A percentile compares a stretch with the other conserved stretches of the same genome.
These are phyloP conservation scores for Cyrtonyx montezumae DNA, from an alignment of 2,113 vertebrate species.

Conservation along the genomic window DNA sequence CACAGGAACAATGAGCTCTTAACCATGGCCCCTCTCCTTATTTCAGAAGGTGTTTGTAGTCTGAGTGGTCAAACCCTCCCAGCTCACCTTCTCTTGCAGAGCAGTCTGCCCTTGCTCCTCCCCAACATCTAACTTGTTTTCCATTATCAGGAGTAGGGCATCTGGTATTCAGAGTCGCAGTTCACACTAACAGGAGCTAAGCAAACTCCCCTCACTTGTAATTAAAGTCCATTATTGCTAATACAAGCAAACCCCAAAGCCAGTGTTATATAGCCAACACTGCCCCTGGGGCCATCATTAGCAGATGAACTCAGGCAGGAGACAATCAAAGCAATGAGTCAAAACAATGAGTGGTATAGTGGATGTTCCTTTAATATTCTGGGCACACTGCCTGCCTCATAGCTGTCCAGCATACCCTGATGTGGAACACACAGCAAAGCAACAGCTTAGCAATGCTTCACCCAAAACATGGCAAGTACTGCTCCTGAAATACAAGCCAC, in stretches of 20 bases:
- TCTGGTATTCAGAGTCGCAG: not conserved
- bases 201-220: accelerated
- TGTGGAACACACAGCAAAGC: not conserved
- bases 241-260: not conserved
- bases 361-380: not conserved
- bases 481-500: not conserved
- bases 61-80: not conserved
- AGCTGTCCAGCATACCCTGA: not conserved
- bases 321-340: not conserved
- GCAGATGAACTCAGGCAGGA: not conserved
- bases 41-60: not conserved
- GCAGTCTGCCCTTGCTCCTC: not conserved
- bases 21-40: not conserved
- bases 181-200: not conserved
- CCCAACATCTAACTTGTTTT: not conserved
- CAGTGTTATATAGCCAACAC: not conserved
- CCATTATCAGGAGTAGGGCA: not conserved
- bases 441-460: not conserved
- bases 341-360: not conserved
- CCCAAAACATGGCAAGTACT: not conserved
- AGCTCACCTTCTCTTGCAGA: not conserved
- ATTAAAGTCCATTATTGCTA: not conserved
- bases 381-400: not conserved
- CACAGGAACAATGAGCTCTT: not conserved
- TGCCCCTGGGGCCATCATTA: not conserved